Evolutionary conservation across 2,797 vertebrate species (phyloP).

Genomic region (Gadopsis bispinosus): DNA sequence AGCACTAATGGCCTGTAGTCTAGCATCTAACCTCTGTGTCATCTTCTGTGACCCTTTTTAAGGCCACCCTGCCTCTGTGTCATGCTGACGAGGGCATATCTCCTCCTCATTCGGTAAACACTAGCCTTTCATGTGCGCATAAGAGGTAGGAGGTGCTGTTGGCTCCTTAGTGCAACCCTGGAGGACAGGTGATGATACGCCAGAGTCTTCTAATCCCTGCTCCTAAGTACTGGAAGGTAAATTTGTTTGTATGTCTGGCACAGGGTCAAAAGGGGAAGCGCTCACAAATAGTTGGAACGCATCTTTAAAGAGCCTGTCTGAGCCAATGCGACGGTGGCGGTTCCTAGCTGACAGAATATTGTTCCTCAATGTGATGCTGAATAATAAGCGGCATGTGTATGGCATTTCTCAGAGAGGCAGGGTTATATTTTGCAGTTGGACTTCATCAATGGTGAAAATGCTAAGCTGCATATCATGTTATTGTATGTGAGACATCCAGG

Average conservation of each 20-base stretch:
- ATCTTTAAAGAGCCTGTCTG: conserved; percentile 63
- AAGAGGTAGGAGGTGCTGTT: conserved; percentile 69
- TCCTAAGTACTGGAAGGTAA: conserved; percentile 73
- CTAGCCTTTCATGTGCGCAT: conserved; percentile 56
- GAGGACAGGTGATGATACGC: conserved; percentile 75
- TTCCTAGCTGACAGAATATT: conserved; percentile 53
- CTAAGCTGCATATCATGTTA: conserved; percentile 46
- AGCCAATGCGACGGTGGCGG: conserved; percentile 48
- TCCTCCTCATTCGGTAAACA: conserved; percentile 45
- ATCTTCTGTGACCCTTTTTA: conserved; percentile 30
- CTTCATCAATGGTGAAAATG: conserved; percentile 32
- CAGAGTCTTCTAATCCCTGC: conserved; percentile 73
- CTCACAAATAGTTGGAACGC: conserved; percentile 72
- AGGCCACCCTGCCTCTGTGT: conserved; percentile 30
- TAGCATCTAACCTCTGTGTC: conserved; percentile 20
- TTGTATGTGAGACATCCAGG: conserved; percentile 35
- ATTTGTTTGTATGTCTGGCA: conserved; percentile 73
- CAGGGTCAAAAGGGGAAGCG: conserved; percentile 78
- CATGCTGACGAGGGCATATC: conserved; percentile 56
- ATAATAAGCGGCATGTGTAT: conserved; percentile 37
- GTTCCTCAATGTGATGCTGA: conserved; percentile 56
- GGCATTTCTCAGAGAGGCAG: conserved; percentile 33
- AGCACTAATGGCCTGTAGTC: background rate
- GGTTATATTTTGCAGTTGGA: conserved; percentile 36
- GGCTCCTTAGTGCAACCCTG: conserved; percentile 60